Base-by-base conservation (phyloP, 2,113 vertebrate genomes). In the Xenus cinereus region DNA sequence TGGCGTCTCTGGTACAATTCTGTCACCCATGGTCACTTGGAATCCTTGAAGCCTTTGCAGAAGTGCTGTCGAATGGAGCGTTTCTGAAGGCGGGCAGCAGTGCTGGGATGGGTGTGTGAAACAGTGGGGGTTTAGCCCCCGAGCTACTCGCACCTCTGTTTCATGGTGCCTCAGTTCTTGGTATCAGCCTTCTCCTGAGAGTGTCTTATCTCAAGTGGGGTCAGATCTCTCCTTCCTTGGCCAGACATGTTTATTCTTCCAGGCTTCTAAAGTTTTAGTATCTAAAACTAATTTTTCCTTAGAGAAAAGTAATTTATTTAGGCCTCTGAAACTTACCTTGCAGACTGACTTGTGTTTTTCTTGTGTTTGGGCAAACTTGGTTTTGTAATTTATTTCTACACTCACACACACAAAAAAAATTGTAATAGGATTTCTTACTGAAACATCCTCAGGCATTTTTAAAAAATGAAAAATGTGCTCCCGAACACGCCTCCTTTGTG, bases 401-500 rank as follows among this genome's bases (percentile, higher is more conserved):
- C 32, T 88, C 27, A 17, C 22, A n/a, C 19, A 41, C 19, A 48
- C 22, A 22, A 48, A 48, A 48, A 48, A 39, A n/a, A 63, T 6
- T 11, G 13, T 26, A 16, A 1, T 12, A n/a, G 39, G 18, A 19
- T 35, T 89, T 80, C 26, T 12, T 2, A 0, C 5, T 46, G 15
- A 54, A 87, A 45, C 16, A 9, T 12, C 37, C 50, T n/a, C 17
- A 48, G 67, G 18, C 5, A 1, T 83, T 57, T 5, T 9, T 28
- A 48, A 21, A 9, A 16, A 4, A 2, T 9, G 5, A 45, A 14
- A 21, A 8, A 1, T 7, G n/a, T 0, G 4, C 5, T 76, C 41
- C n/a, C 26, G 8, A 59, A 7, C 33, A 11, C 22, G 2, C 7
- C 20, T 82, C 21, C 33, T 41, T 39, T 53, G 6, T 79, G 62